Conservation (phyloP, 1,140 invertebrate species). For the Thalassaphorura encarpata region DNA sequence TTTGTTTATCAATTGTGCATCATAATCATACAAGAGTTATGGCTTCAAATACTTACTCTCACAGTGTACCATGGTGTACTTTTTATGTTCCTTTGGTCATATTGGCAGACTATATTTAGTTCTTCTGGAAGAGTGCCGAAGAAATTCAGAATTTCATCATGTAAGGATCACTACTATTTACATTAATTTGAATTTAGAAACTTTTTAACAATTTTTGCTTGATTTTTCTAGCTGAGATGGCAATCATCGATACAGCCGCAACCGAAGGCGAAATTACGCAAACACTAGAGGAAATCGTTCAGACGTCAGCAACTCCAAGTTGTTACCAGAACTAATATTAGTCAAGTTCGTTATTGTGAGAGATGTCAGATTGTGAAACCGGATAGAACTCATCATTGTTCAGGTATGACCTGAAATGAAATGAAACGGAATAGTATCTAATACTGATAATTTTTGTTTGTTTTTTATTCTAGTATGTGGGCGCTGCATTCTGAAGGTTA, state of each 20-base stretch:
- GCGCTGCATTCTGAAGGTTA: too few relatives aligned
- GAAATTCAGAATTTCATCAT: slow-evolving; percentile 34
- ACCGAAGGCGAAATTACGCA: slow-evolving; percentile 32
- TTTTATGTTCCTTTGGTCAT: slow-evolving; percentile 83
- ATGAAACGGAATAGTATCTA: too few relatives aligned
- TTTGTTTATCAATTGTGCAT: slow-evolving; percentile 70
- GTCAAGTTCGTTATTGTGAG: slow-evolving; percentile 72
- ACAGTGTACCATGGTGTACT: slow-evolving; percentile 79
- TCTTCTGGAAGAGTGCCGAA: slow-evolving; percentile 64
- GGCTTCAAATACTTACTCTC: slow-evolving; percentile 53
- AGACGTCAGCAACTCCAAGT: slow-evolving; percentile 26
- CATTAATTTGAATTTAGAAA: too few relatives aligned
- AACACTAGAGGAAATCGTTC: slow-evolving; percentile 31
- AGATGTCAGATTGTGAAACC: slow-evolving; percentile 93
- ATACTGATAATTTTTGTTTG: too few relatives aligned
- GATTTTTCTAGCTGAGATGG: slow-evolving; percentile 31
- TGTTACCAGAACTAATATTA: slow-evolving; percentile 29
- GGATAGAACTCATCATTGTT: slow-evolving; percentile 92
- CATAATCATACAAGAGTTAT: slow-evolving; percentile 19
- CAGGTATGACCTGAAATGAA: too few relatives aligned
- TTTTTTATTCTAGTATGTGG: too few relatives aligned
- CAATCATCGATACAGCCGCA: slow-evolving; percentile 32
- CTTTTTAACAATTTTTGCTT: too few relatives aligned
- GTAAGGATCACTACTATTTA: too few relatives aligned
- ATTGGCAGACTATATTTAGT: slow-evolving; percentile 88